phyloP scores from a whole-genome alignment of 2,888 invertebrate genomes.

The Ptilodon capucinus region DNA sequence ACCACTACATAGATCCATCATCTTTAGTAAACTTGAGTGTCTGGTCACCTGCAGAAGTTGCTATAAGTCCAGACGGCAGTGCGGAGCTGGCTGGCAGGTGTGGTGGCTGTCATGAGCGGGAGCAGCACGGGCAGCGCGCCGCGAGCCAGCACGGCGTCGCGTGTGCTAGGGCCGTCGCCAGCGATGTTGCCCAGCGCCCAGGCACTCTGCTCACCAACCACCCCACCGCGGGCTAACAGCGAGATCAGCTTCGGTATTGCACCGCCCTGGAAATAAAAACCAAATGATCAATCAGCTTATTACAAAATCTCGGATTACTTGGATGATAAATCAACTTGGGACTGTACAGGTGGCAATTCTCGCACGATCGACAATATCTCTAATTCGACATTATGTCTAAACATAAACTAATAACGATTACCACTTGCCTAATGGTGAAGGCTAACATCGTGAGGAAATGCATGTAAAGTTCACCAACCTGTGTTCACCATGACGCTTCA shows the following conservation, averaged over 20 bases:
- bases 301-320: background rate
- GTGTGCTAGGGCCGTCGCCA: constrained; percentile 90
- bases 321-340: background rate
- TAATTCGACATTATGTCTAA: too few relatives aligned
- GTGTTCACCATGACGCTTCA: too few relatives aligned
- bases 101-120: constrained; percentile 74
- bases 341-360: too few relatives aligned
- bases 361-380: too few relatives aligned
- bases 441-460: too few relatives aligned
- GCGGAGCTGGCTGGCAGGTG: constrained; percentile 85
- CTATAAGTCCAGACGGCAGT: constrained; percentile 97
- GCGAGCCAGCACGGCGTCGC: constrained; percentile 90
- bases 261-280: constrained; percentile 80
- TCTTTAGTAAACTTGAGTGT: too few relatives aligned
- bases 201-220: constrained; percentile 96
- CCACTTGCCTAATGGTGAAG: too few relatives aligned
- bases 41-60: constrained; percentile 88
- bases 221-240: constrained; percentile 87
- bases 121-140: constrained; percentile 87
- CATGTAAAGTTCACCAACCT: too few relatives aligned
- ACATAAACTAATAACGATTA: too few relatives aligned
- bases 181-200: constrained; percentile 99
- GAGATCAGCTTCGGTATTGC: constrained; percentile 92
- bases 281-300: background rate
- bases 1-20: too few relatives aligned